Conservation (phyloP, 2,113 vertebrate genomes). For the Elanus axillaris region DNA sequence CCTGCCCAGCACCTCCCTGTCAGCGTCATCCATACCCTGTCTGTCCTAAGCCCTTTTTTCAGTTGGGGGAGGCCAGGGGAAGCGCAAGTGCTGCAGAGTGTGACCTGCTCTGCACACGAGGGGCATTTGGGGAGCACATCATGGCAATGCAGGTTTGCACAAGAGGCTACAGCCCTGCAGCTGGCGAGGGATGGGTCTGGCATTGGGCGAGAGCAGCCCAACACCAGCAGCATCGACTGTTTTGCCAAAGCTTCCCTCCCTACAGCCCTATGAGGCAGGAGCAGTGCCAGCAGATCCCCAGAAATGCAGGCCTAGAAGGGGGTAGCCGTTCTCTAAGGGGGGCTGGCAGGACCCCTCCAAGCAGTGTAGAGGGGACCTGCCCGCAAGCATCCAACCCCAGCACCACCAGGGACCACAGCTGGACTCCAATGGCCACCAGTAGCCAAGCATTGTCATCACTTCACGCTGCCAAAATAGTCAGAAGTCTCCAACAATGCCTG, state of each 20-base stretch:
- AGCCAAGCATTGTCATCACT: not conserved
- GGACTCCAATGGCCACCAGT: not conserved
- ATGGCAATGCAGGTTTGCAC: not conserved
- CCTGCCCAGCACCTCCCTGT: not conserved
- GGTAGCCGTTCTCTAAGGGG: too few relatives aligned
- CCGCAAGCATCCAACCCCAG: not conserved
- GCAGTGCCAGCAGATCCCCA: not conserved
- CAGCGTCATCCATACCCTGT: not conserved
- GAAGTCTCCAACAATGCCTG: rapidly evolving
- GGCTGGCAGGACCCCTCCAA: rapidly evolving
- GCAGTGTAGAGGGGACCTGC: not conserved
- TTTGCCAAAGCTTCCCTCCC: not conserved
- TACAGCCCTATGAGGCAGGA: rapidly evolving
- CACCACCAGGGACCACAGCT: not conserved
- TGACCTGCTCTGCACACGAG: not conserved
- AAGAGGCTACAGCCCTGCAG: not conserved
- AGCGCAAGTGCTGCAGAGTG: not conserved
- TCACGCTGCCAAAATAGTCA: not conserved
- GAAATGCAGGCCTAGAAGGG: not conserved
- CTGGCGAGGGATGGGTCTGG: not conserved
- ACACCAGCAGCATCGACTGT: not conserved
- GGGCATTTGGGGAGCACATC: not conserved
- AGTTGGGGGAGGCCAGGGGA: not conserved
- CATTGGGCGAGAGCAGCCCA: not conserved
- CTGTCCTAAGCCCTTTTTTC: not conserved